phyloP scores from a whole-genome alignment of 2,113 vertebrate species.

The Plecturocebus donacophilus region DNA sequence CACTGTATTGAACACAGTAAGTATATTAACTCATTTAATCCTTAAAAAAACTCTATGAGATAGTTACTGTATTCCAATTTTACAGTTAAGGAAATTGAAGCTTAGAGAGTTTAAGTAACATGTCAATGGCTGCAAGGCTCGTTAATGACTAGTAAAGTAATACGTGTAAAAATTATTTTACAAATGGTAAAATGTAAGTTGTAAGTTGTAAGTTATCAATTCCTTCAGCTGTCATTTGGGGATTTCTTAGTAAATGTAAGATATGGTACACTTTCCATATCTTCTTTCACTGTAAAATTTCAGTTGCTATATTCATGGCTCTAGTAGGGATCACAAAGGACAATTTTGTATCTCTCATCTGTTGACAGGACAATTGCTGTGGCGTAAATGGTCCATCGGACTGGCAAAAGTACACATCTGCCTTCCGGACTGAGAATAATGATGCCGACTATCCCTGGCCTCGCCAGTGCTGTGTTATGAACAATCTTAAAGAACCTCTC shows the following conservation, averaged over 20 bases:
- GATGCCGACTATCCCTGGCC: conserved; percentile 89
- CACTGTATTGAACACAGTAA: background rate
- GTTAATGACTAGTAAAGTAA: background rate
- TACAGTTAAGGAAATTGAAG: conserved; percentile 14
- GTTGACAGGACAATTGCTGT: conserved; percentile 84
- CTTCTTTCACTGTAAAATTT: background rate
- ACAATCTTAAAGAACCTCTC: conserved; percentile 60
- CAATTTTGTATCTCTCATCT: background rate
- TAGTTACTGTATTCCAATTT: background rate
- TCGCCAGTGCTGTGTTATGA: conserved; percentile 83
- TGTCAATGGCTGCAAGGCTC: background rate
- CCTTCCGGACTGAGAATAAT: conserved; percentile 66
- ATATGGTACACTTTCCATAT: background rate
- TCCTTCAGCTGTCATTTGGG: background rate
- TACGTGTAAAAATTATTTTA: background rate
- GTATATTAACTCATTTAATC: background rate
- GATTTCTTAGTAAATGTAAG: background rate
- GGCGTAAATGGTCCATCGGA: conserved; percentile 85
- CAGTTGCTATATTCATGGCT: background rate
- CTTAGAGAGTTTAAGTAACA: background rate
- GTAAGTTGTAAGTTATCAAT: background rate
- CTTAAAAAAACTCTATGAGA: background rate
- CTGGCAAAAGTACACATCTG: conserved; percentile 85
- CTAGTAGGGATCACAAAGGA: background rate
- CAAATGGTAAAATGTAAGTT: background rate